Percentiles rank a stretch among this genome's conserved stretches.
phyloP scores from a whole-genome alignment of 37 sponge, comb jelly and placozoan species.

The Diacarnus erythraeanus region DNA sequence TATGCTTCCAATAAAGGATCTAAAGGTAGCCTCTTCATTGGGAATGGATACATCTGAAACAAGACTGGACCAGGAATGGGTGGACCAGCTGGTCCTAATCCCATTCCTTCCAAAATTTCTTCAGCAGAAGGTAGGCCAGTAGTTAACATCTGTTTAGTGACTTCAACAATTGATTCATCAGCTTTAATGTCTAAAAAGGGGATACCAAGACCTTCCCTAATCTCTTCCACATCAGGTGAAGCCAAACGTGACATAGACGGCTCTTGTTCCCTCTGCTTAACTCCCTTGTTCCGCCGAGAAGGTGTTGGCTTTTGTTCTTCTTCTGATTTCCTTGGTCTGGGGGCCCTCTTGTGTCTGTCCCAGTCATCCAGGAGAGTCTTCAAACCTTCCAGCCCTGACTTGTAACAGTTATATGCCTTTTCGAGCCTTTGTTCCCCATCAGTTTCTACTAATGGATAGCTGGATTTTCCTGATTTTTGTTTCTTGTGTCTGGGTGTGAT shows the following conservation, averaged over 20 bases:
- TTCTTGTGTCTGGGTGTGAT: neutral
- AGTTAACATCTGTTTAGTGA: slow-evolving; percentile 41
- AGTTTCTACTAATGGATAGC: neutral
- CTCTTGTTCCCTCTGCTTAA: neutral
- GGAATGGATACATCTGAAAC: slow-evolving; percentile 76
- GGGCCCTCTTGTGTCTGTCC: slow-evolving; percentile 64
- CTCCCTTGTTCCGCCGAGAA: neutral
- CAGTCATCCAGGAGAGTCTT: slow-evolving; percentile 68
- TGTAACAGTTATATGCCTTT: slow-evolving; percentile 44
- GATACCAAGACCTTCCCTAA: slow-evolving; percentile 79
- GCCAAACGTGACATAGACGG: neutral
- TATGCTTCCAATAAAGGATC: slow-evolving; percentile 30
- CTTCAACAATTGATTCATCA: slow-evolving; percentile 5
- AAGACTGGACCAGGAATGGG: slow-evolving; percentile 77
- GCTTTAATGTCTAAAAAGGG: slow-evolving; percentile 63
- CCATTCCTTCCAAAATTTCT: slow-evolving; percentile 81
- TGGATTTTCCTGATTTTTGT: neutral
- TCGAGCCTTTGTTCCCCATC: neutral
- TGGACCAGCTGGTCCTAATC: slow-evolving; percentile 81
- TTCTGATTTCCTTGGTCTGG: slow-evolving; percentile 4
- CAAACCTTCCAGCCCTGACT: slow-evolving; percentile 19
- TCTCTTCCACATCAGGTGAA: slow-evolving; percentile 43
- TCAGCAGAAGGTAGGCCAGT: slow-evolving; percentile 66
- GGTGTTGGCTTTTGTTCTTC: slow-evolving; percentile 36
- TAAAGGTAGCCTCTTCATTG: slow-evolving; percentile 55